phyloP scores from a whole-genome alignment of 1,140 invertebrate genomes.

The Campoletis sonorensis region DNA sequence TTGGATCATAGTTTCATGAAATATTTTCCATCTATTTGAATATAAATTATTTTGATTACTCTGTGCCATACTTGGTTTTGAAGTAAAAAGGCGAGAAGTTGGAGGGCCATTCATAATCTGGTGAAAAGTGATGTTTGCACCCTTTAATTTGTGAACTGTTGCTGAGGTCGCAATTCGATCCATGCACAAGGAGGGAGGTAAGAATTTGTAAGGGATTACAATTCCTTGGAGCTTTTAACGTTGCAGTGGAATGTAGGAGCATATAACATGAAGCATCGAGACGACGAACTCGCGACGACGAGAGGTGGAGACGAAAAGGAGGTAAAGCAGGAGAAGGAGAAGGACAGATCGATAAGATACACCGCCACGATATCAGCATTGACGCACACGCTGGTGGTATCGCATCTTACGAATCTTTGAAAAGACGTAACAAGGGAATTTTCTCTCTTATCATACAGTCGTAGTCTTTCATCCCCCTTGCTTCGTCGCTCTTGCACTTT shows the following conservation, averaged over 20 bases:
- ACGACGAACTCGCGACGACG: background rate
- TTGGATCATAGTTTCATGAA: no score
- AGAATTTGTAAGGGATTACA: background rate
- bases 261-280: background rate
- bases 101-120: no score
- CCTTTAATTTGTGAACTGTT: no score
- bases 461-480: background rate
- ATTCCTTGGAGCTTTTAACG: background rate
- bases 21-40: no score
- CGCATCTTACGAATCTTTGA: slow-evolving; percentile 46
- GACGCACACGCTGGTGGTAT: slow-evolving; percentile 58
- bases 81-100: no score
- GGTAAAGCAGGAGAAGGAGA: background rate
- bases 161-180: no score
- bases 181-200: no score
- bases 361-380: slow-evolving; percentile 56
- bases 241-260: background rate
- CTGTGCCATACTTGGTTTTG: no score
- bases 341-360: slow-evolving; percentile 56
- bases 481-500: no score
- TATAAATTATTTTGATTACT: no score
- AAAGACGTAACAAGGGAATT: slow-evolving; percentile 1
- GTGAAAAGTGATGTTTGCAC: no score
- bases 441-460: background rate
- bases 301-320: background rate